Evolutionary conservation across 2,113 vertebrate species (phyloP), one percentile per base, ranked within the genome.

Genomic region (Falcunculus frontatus): DNA sequence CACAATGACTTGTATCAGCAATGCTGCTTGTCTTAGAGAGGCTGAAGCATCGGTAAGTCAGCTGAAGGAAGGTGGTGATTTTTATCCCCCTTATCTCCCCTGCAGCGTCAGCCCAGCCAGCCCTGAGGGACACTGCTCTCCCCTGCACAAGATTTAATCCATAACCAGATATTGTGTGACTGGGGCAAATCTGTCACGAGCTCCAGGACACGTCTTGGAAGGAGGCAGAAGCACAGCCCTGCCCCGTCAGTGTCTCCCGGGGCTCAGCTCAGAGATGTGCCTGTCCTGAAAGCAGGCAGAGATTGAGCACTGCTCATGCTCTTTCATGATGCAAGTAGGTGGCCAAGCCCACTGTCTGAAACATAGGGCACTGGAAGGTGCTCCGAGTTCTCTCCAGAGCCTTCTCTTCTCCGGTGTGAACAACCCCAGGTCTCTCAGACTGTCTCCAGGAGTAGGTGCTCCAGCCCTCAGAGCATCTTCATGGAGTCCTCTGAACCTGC

Each of bases 1-100:
- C 44, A 26, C 0, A 0, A n/a, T 65, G 68, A 23, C 27, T 72
- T 20, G 3, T 29, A 32, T 17, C 67, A 60, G 75, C 19, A 19
- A 2, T 3, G 2, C 53, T 88, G 47, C 18, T 84, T 26, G 9
- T 52, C 35, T 50, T 37, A 47, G 32, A 32, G 72, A 73, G 29
- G 32, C 62, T 21, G 20, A 5, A 73, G 37, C 8, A 4, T 44
- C 57, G 33, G 13, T 72, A 72, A 64, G 44, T 8, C 27, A 17
- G 26, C 26, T 81, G 47, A 15, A 74, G 46, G 41, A 53, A 81
- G 22, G 13, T 27, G 55, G 19, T 29, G 57, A 42, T 29, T 72
- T 87, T 76, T 50, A 59, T 29, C 20, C 29, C 22, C 0, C 10
- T 63, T 21, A 47, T 27, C 15, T 88, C 17, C 29, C 17, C 18